These are phyloP conservation scores for Thryonomys swinderianus DNA, from an alignment of 2,113 vertebrate species.

Conservation along the genomic window DNA sequence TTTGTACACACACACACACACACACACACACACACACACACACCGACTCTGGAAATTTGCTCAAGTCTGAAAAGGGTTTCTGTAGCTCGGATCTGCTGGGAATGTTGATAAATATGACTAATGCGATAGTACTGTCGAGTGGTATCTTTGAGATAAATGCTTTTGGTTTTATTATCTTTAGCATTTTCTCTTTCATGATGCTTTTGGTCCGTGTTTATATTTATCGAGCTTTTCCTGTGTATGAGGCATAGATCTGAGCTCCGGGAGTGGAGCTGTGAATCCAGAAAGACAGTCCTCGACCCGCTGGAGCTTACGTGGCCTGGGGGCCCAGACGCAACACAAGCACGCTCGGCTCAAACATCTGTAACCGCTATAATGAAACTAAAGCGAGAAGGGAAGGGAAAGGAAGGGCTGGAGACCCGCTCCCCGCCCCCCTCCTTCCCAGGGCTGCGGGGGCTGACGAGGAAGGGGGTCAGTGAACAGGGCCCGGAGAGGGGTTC, in stretches of 20 bases:
- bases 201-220: background rate
- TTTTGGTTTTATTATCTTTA: background rate
- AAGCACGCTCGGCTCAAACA: no score
- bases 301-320: background rate
- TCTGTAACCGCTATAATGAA: background rate
- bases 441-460: background rate
- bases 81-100: background rate
- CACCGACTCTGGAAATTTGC: conserved; percentile 45
- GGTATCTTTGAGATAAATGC: background rate
- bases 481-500: background rate
- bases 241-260: background rate
- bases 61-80: conserved; percentile 29
- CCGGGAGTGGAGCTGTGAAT: background rate
- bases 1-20: conserved; percentile 46
- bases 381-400: background rate
- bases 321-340: background rate
- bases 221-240: background rate
- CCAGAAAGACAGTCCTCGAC: background rate
- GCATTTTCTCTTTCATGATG: background rate
- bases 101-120: background rate
- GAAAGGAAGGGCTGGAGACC: background rate
- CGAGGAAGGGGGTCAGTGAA: background rate
- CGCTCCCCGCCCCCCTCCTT: background rate
- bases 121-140: background rate
- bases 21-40: conserved; percentile 45